Percentiles rank a stretch among this genome's conserved stretches.
These are phyloP conservation scores for Psilopsiagon aurifrons DNA, from an alignment of 2,113 vertebrate genomes.

Conservation along the genomic window DNA sequence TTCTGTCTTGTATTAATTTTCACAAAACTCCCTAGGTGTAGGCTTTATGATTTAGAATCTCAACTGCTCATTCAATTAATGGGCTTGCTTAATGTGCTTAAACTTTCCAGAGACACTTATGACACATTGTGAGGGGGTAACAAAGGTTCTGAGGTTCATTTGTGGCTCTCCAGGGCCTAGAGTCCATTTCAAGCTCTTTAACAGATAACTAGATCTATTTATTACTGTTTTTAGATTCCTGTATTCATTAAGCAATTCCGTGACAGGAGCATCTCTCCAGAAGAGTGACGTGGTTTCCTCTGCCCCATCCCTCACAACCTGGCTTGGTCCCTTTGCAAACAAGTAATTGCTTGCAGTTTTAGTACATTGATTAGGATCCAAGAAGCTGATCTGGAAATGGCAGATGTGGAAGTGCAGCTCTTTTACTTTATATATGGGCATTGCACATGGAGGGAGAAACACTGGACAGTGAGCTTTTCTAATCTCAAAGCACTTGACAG, in stretches of 20 bases:
- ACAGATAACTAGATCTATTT: neutral
- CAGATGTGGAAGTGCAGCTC: neutral
- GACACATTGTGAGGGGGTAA: conserved; percentile 9
- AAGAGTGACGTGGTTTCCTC: neutral
- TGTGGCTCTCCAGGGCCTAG: neutral
- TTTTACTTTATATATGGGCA: neutral
- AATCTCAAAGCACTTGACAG: neutral
- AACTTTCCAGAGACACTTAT: conserved; percentile 50
- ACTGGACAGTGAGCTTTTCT: neutral
- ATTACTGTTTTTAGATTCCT: neutral
- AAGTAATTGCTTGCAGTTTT: neutral
- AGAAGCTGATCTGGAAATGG: neutral
- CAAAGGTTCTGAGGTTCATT: conserved; percentile 4
- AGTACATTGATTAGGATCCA: neutral
- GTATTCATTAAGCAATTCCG: neutral
- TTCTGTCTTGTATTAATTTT: conserved; percentile 69
- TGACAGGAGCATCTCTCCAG: neutral
- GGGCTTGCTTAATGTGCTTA: conserved; percentile 58
- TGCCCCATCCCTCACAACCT: neutral
- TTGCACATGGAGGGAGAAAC: neutral
- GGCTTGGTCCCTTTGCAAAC: neutral
- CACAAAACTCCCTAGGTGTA: conserved; percentile 39
- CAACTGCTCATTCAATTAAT: conserved; percentile 56
- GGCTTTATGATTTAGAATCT: conserved; percentile 55
- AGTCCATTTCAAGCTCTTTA: neutral